phyloP scores from a whole-genome alignment of 2,113 vertebrate genomes.

The Lepus americanus region DNA sequence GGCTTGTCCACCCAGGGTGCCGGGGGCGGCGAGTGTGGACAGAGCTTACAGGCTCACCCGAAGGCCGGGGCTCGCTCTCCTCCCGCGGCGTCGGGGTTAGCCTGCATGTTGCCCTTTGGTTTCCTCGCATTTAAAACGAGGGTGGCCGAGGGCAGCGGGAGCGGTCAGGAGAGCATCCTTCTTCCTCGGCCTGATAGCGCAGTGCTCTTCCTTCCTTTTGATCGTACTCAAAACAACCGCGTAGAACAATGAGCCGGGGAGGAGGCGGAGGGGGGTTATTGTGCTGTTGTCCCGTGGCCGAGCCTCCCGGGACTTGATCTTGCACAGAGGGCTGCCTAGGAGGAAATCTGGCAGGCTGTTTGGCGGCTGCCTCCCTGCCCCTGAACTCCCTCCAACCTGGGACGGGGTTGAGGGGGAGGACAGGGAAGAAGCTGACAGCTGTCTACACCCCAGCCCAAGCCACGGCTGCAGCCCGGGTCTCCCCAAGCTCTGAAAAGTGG shows the following conservation, averaged over 20 bases:
- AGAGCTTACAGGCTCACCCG: not conserved
- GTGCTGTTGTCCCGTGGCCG: slow-evolving; percentile 81
- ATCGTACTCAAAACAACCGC: slow-evolving; percentile 86
- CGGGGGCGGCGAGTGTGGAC: no score
- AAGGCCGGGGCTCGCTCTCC: not conserved
- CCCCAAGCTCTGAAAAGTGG: not conserved
- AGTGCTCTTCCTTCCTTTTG: slow-evolving; percentile 89
- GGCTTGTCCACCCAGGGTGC: not conserved
- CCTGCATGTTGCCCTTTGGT: slow-evolving; percentile 78
- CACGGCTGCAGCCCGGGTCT: no score
- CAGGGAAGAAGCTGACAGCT: not conserved
- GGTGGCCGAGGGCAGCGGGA: slow-evolving; percentile 89
- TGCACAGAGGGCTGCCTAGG: slow-evolving; percentile 83
- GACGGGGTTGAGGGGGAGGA: not conserved
- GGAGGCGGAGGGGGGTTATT: slow-evolving; percentile 82
- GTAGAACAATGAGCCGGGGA: slow-evolving; percentile 85
- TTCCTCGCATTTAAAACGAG: slow-evolving; percentile 89
- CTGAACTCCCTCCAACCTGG: not conserved
- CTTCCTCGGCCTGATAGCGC: slow-evolving; percentile 87
- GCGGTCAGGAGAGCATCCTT: slow-evolving; percentile 85
- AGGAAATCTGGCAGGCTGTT: slow-evolving; percentile 85
- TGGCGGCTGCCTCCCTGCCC: slow-evolving; percentile 72
- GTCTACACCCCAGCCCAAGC: not conserved
- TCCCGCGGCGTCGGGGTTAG: slow-evolving; percentile 76
- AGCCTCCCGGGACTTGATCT: slow-evolving; percentile 85